phyloP scores from a whole-genome alignment of 2,888 invertebrate species.

The Iphiclides podalirius region DNA sequence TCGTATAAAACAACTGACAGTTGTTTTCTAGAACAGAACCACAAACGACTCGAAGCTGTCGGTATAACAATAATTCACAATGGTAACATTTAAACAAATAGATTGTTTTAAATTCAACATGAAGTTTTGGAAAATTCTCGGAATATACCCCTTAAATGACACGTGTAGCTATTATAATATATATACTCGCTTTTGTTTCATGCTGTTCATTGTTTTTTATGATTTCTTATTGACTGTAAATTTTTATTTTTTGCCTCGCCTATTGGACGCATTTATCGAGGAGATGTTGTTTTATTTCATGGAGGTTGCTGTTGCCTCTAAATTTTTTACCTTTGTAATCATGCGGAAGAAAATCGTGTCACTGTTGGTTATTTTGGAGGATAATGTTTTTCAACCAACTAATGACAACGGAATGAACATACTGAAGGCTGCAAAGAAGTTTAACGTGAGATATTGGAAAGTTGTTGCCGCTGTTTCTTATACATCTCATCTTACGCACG shows the following conservation, averaged over 20 bases:
- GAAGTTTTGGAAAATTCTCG: constrained; percentile 47
- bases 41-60: neutral
- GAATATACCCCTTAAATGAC: constrained; percentile 39
- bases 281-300: constrained; percentile 55
- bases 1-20: constrained; percentile 1
- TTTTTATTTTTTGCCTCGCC: constrained; percentile 44
- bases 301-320: constrained; percentile 40
- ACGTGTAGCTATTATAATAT: constrained; percentile 33
- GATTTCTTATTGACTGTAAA: constrained; percentile 39
- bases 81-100: constrained; percentile 34
- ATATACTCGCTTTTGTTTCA: constrained; percentile 39
- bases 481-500: constrained; percentile 36
- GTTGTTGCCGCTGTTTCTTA: constrained; percentile 38
- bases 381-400: constrained; percentile 46
- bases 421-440: constrained; percentile 42
- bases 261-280: constrained; percentile 47
- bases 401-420: constrained; percentile 36
- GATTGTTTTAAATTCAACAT: constrained; percentile 50
- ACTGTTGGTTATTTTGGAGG: constrained; percentile 43
- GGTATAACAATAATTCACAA: neutral
- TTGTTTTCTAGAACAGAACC: neutral
- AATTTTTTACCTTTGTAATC: constrained; percentile 45
- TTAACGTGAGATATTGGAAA: constrained; percentile 45
- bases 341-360: constrained; percentile 38
- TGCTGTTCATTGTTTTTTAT: constrained; percentile 37